phyloP scores from a whole-genome alignment of 2,113 vertebrate species.

The Laticauda colubrina region DNA sequence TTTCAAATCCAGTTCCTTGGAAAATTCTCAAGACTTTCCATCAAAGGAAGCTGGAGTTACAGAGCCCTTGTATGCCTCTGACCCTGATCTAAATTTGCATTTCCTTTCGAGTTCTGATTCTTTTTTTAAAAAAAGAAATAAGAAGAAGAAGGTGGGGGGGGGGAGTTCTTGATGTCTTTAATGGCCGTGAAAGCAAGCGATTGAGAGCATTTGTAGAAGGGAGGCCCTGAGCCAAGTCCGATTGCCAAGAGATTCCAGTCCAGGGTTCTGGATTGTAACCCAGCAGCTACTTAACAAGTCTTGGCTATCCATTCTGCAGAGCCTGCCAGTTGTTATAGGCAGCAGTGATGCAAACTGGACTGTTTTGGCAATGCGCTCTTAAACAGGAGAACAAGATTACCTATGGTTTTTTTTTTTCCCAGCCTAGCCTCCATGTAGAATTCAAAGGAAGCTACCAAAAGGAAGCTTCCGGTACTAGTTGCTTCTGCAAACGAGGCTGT shows the following conservation, averaged over 20 bases:
- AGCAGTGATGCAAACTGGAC: background rate
- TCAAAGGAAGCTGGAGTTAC: constrained; percentile 58
- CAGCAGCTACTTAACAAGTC: constrained; percentile 45
- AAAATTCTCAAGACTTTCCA: constrained; percentile 50
- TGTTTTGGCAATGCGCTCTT: constrained; percentile 20
- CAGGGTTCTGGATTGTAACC: constrained; percentile 54
- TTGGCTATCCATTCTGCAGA: constrained; percentile 53
- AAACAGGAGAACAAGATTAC: constrained; percentile 13
- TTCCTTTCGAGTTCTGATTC: constrained; percentile 59
- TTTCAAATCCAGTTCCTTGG: background rate
- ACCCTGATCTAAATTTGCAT: constrained; percentile 62
- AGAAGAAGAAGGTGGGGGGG: constrained; percentile 12
- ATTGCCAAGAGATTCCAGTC: constrained; percentile 43
- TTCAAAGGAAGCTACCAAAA: constrained; percentile 4
- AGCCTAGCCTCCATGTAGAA: background rate
- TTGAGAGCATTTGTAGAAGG: constrained; percentile 58
- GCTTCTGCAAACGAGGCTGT: background rate
- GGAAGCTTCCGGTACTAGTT: constrained; percentile 19
- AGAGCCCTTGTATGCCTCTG: constrained; percentile 50
- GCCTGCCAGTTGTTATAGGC: constrained; percentile 40
- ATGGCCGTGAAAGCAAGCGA: constrained; percentile 54
- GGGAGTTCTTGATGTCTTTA: constrained; percentile 51
- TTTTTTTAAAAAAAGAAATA: constrained; percentile 24
- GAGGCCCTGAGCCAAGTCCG: constrained; percentile 54
- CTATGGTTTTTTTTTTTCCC: background rate